Evolutionary conservation across 2,113 vertebrate genomes (phyloP).

Genomic region (Empidonax traillii): DNA sequence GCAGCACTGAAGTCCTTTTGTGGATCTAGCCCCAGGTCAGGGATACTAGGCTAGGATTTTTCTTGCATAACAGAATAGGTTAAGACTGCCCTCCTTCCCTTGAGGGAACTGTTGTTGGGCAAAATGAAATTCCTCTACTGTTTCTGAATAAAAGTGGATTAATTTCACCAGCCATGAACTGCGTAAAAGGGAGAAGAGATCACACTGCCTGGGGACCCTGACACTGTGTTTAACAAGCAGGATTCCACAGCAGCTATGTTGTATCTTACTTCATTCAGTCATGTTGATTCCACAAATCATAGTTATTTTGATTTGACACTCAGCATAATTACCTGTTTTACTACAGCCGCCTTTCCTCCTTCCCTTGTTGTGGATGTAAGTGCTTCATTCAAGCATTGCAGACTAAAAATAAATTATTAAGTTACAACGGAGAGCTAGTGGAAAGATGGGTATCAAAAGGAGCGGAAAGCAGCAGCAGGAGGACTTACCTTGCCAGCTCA

Average conservation of each 20-base stretch:
- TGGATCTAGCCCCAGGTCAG: neutral
- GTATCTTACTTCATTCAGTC: neutral
- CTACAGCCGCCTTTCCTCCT: conserved; percentile 87
- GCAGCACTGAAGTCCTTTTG: neutral
- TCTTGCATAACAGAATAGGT: neutral
- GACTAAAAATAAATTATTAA: conserved; percentile 77
- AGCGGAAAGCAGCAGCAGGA: neutral
- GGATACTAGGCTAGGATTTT: neutral
- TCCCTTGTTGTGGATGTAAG: conserved; percentile 87
- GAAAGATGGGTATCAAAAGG: conserved; percentile 20
- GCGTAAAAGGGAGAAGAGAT: neutral
- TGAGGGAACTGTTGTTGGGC: neutral
- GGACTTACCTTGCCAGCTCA: conserved; percentile 86
- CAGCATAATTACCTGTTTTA: conserved; percentile 87
- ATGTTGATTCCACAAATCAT: neutral
- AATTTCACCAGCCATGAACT: neutral
- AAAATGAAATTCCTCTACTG: neutral
- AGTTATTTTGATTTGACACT: conserved; percentile 22
- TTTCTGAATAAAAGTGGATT: neutral
- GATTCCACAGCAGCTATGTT: neutral
- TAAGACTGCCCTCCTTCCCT: neutral
- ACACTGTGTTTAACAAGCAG: neutral
- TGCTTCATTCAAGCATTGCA: conserved; percentile 94
- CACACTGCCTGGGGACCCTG: neutral
- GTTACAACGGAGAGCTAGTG: conserved; percentile 47